These are phyloP conservation scores for Enoplosus armatus DNA, from an alignment of 2,797 vertebrate genomes.

Conservation along the genomic window DNA sequence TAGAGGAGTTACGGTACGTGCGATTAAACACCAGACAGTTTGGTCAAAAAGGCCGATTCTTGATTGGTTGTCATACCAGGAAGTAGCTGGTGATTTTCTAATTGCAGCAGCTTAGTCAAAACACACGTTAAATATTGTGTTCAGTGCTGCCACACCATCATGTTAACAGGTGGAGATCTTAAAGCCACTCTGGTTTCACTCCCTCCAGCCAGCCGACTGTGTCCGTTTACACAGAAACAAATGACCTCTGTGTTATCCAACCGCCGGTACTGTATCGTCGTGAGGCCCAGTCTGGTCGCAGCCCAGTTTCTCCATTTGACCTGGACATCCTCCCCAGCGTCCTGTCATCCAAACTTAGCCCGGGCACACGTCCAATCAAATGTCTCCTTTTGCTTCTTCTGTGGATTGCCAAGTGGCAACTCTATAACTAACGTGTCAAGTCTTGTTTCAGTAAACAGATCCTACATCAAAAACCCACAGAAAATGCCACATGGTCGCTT, in stretches of 20 bases:
- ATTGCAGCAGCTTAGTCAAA: constrained; percentile 16
- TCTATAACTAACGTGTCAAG: constrained; percentile 68
- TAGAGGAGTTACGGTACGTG: background rate
- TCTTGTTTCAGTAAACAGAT: constrained; percentile 63
- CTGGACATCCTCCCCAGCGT: constrained; percentile 51
- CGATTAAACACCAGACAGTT: background rate
- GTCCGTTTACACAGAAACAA: constrained; percentile 48
- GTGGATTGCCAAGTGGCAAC: constrained; percentile 55
- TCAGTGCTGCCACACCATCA: background rate
- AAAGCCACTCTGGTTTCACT: constrained; percentile 3
- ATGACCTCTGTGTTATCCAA: constrained; percentile 1
- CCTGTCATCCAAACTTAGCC: constrained; percentile 70
- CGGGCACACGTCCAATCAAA: constrained; percentile 65
- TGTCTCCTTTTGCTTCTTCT: constrained; percentile 54
- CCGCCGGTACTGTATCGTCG: constrained; percentile 1
- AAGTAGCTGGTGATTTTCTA: constrained; percentile 2
- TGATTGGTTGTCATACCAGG: constrained; percentile 12
- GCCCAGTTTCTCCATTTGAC: constrained; percentile 44
- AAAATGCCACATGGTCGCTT: constrained; percentile 20
- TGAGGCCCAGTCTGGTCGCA: constrained; percentile 3
- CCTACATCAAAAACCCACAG: constrained; percentile 45
- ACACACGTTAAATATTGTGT: constrained; percentile 11
- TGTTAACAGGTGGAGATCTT: constrained; percentile 12
- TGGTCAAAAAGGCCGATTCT: background rate
- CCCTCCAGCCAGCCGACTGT: background rate